phyloP scores from a whole-genome alignment of 1,140 invertebrate genomes.

The Elymnias hypermnestra region DNA sequence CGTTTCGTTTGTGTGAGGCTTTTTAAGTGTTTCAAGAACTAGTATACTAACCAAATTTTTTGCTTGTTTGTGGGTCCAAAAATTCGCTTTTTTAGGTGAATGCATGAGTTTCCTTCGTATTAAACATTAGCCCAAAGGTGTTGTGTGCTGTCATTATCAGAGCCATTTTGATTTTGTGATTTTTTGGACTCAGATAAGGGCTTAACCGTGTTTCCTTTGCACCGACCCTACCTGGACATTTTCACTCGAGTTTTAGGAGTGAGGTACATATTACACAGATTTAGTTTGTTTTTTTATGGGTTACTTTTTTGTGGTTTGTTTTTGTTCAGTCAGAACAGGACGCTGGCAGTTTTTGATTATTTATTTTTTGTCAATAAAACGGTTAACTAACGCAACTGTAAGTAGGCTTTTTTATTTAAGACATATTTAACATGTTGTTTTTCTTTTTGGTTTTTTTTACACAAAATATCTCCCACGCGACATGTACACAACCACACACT shows the following conservation, averaged over 20 bases:
- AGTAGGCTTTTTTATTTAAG: constrained; percentile 43
- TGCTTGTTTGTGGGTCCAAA: constrained; percentile 63
- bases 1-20: constrained; percentile 66
- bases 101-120: constrained; percentile 31
- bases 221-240: constrained; percentile 69
- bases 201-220: constrained; percentile 64
- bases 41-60: constrained; percentile 47
- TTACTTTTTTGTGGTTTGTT: constrained; percentile 33
- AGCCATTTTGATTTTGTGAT: constrained; percentile 34
- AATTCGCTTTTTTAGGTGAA: constrained; percentile 44
- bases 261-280: constrained; percentile 36
- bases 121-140: constrained; percentile 64
- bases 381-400: constrained; percentile 48
- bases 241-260: constrained; percentile 51
- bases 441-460: constrained; percentile 50
- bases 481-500: constrained; percentile 40
- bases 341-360: constrained; percentile 51
- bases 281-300: constrained; percentile 26
- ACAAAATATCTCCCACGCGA: constrained; percentile 44
- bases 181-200: constrained; percentile 67
- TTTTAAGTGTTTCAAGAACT: constrained; percentile 36
- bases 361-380: constrained; percentile 26
- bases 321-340: constrained; percentile 55
- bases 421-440: constrained; percentile 33
- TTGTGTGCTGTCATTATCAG: constrained; percentile 40